These are phyloP conservation scores for Liparis tanakae DNA, from an alignment of 2,797 vertebrate genomes.

Conservation along the genomic window DNA sequence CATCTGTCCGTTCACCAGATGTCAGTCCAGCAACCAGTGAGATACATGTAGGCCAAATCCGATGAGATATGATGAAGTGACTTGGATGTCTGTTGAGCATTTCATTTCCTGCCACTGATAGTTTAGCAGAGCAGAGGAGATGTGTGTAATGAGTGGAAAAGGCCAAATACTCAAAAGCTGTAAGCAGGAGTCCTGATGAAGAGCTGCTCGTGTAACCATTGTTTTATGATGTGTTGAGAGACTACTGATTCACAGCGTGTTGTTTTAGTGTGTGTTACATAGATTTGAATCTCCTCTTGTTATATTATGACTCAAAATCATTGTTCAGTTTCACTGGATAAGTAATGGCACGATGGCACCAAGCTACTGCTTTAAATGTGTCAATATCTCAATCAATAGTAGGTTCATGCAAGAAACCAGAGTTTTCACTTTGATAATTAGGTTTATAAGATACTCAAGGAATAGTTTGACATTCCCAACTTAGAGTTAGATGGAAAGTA, in stretches of 20 bases:
- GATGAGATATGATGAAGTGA: constrained; percentile 33
- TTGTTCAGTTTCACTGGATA: neutral
- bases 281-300: neutral
- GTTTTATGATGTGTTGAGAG: neutral
- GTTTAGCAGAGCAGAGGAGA: constrained; percentile 30
- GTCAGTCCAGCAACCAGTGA: constrained; percentile 32
- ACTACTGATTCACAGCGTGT: constrained; percentile 4
- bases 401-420: neutral
- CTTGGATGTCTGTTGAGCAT: constrained; percentile 17
- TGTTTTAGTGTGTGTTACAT: neutral
- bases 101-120: constrained; percentile 39
- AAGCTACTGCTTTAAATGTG: neutral
- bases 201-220: too few relatives aligned
- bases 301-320: neutral
- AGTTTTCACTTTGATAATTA: neutral
- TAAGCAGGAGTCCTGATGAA: neutral
- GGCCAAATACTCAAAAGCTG: neutral
- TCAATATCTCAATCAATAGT: neutral
- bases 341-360: neutral
- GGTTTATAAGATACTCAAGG: neutral
- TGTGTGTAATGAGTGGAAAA: neutral
- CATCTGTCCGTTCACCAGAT: constrained; percentile 25
- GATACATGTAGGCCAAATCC: constrained; percentile 47
- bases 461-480: neutral
- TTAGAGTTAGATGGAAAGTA: neutral